Base-by-base conservation (phyloP, 2,113 vertebrate species). In the Bothrops jararaca region DNA sequence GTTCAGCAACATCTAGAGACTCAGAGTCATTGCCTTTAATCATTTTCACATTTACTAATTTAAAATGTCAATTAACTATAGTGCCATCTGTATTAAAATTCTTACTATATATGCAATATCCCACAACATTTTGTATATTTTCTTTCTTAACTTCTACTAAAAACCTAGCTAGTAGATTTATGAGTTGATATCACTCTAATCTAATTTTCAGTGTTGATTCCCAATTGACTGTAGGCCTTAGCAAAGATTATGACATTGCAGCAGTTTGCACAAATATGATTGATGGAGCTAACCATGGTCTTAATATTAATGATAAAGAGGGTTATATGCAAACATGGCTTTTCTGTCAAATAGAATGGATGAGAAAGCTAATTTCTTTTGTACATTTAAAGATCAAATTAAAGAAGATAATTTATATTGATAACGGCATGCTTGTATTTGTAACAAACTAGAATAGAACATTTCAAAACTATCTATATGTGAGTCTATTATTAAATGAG, bases 291-390 rank as follows among this genome's bases (percentile, higher is more conserved):
- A 95, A 90, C 93, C 69, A 93, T 90, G 93, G 92, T 56, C 95
- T 96, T 95, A 96, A 94, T 95, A 97, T 95, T 97, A 95, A 90
- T 93, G 88, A 89, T 95, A 93, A 93, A 91, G 95, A 45, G 88
- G 96, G 96, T 97, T 97, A 96, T 97, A 95, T 94, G 45, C 93
- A 96, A 97, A 96, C 95, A 96, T 96, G 96, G 96, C 96, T 95
- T 96, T 96, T 96, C 96, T 97, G 96, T 97, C 96, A 97, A 92
- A 53, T 95, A 92, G 95, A 97, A 97, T 95, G 92, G 96, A 96
- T 95, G 94, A 94, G 91, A 95, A 85, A 91, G 94, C 95, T 96
- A 97, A 97, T 95, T 96, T 95, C 93, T 95, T 97, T 96, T 97
- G 95, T 96, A 95, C 69, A 95, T 95, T 95, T 95, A 96, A 95